These are phyloP conservation scores for Gallinago nigripennis DNA, from an alignment of 2,797 vertebrate genomes.

Conservation along the genomic window DNA sequence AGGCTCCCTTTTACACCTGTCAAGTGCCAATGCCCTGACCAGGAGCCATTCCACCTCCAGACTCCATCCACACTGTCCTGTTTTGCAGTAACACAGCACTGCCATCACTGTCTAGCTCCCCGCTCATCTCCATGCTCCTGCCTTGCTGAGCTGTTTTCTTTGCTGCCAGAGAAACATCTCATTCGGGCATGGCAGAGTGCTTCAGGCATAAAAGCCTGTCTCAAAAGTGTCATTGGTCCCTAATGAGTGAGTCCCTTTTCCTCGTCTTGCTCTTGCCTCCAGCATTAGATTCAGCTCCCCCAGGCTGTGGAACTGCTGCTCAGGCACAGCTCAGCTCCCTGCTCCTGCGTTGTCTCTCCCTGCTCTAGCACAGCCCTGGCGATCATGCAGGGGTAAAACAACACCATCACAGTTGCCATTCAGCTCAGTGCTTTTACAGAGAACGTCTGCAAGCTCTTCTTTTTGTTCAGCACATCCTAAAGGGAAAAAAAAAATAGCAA, in stretches of 20 bases:
- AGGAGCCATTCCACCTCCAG: background rate
- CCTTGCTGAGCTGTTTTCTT: background rate
- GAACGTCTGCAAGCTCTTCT: background rate
- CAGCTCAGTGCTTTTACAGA: background rate
- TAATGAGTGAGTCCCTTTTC: background rate
- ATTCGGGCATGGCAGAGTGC: background rate
- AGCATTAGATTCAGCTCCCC: background rate
- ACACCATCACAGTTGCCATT: background rate
- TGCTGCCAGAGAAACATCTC: background rate
- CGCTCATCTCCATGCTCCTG: background rate
- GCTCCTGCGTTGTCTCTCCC: background rate
- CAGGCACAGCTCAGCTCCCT: background rate
- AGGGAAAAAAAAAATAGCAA: background rate
- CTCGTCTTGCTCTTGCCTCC: background rate
- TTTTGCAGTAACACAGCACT: background rate
- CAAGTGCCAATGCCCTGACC: background rate
- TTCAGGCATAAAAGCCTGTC: background rate
- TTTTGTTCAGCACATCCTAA: background rate
- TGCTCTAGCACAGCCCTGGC: background rate
- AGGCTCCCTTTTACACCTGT: background rate
- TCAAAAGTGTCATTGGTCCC: background rate
- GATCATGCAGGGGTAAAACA: background rate
- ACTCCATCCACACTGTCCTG: background rate
- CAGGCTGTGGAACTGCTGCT: background rate
- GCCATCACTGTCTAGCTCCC: background rate